Percentiles rank a stretch among this genome's conserved stretches.
Conservation (phyloP, 2,113 vertebrate genomes). For the Turnix velox region DNA sequence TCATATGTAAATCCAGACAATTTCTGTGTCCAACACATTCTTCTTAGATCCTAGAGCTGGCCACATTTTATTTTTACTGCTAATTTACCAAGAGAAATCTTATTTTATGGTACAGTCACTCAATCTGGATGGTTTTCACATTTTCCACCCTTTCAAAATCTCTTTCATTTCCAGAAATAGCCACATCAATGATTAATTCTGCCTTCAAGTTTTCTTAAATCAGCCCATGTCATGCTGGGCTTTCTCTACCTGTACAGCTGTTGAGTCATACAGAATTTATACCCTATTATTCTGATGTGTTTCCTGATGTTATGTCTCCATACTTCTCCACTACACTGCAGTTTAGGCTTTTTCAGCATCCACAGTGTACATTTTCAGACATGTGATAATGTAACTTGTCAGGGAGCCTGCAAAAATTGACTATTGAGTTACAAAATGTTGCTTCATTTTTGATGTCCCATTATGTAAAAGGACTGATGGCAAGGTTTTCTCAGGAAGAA, state of each 20-base stretch:
- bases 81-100: constrained; percentile 22
- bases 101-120: constrained; percentile 37
- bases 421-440: not conserved
- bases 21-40: constrained; percentile 23
- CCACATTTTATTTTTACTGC: constrained; percentile 31
- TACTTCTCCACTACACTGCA: not conserved
- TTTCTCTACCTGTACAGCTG: constrained; percentile 54
- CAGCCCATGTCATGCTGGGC: not conserved
- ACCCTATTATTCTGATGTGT: not conserved
- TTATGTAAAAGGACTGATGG: not conserved
- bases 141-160: constrained; percentile 28
- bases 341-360: not conserved
- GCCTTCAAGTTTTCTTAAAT: constrained; percentile 58
- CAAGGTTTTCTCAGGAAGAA: not conserved
- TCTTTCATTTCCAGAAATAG: constrained; percentile 65
- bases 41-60: not conserved
- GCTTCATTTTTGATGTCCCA: not conserved
- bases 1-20: constrained; percentile 37
- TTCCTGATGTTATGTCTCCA: not conserved
- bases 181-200: constrained; percentile 64
- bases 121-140: constrained; percentile 29
- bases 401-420: not conserved
- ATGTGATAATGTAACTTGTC: not conserved
- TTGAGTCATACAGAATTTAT: constrained; percentile 54
- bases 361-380: not conserved